Base-by-base conservation (phyloP, 2,888 invertebrate species). In the Pteria penguin region DNA sequence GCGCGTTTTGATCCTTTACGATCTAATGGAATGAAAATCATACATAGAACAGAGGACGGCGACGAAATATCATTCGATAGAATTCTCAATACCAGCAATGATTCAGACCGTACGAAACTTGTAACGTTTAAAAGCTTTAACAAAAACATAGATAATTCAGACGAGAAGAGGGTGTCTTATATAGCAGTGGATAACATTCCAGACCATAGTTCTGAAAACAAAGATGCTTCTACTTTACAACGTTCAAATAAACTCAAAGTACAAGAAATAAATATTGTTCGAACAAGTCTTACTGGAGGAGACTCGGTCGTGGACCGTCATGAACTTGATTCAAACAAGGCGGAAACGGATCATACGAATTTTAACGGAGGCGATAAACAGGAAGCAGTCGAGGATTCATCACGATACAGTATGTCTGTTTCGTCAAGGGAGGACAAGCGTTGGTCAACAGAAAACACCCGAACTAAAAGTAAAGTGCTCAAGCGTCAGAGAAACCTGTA, bases 41-140 rank as follows among this genome's bases (percentile, higher is more conserved):
- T 60, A 4, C 60, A 60, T 18, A 60, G 27, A 27, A 60, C 60
- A 4, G 60, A 60, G 18, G 27, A 22, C 26, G 60, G 60, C 24
- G 60, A 60, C 26, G 60, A 60, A 26, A 60, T 60, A 11, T 26
- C 60, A n/a, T 26, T 60, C 27, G 27, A 60, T 18, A 60, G 27
- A 27, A 22, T 60, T 18, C 4, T 60, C 8, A 24, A n/a, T 55
- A 55, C 24, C 5, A 55, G 24, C 5, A 24, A 55, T 4, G 60
- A 24, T 11, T 60, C 60, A 26, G 27, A 24, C 26, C 11, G 18
- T 45, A 45, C 45, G 11, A 45, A 45, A 18, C 45, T 45, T 45
- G 45, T 45, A 14, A 45, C 45, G 11, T 45, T 45, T 0, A 45
- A 18, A 0, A 45, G 11, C 18, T 45, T 45, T 45, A 45, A 8